phyloP scores from a whole-genome alignment of 2,888 invertebrate genomes.

The Helobdella robusta region DNA sequence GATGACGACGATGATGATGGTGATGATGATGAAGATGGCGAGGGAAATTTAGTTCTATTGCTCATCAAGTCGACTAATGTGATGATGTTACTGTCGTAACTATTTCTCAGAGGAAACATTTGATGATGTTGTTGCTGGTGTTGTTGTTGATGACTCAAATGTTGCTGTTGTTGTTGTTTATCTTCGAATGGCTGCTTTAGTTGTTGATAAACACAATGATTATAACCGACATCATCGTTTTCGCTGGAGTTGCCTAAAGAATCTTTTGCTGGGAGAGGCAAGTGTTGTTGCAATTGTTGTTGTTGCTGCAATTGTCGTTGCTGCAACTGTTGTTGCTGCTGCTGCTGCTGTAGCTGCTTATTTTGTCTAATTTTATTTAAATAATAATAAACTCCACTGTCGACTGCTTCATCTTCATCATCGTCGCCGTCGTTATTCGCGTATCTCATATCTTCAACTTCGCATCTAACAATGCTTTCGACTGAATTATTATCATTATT shows the following conservation, averaged over 20 bases:
- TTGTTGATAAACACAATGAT: not conserved
- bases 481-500: not conserved
- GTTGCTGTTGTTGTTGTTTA: not conserved
- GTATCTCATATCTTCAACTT: not conserved
- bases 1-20: too few species aligned
- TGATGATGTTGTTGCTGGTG: too few species aligned
- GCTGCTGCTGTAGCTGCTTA: not conserved
- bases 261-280: too few species aligned
- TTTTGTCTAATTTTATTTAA: not conserved
- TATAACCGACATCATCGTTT: not conserved
- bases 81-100: too few species aligned
- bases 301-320: not conserved
- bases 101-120: too few species aligned
- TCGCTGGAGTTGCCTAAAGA: too few species aligned
- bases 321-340: too few species aligned
- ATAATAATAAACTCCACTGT: not conserved
- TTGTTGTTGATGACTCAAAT: not conserved
- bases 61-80: too few species aligned
- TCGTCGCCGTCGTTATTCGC: not conserved
- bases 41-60: too few species aligned
- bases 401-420: not conserved
- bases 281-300: slow-evolving; percentile 1
- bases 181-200: not conserved
- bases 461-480: not conserved
- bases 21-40: too few species aligned